Base-by-base conservation (phyloP, 1,140 invertebrate species). In the Glossosoma conforme region DNA sequence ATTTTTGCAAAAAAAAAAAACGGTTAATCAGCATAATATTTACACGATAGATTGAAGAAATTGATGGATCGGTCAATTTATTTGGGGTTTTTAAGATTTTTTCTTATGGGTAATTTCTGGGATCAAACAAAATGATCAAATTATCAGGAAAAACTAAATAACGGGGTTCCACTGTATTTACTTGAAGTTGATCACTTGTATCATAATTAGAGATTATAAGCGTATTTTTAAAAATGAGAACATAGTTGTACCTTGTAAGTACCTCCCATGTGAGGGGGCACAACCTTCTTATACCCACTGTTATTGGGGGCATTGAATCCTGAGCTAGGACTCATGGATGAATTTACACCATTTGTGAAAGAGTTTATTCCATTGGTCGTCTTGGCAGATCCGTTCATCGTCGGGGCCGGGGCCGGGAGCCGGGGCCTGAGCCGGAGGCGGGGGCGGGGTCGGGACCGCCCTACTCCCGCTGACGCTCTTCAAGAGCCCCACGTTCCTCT, bases 221-320 rank as follows among this genome's bases (percentile, higher is more conserved):
- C n/a, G n/a, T n/a, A n/a, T n/a, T n/a, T n/a, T n/a, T n/a, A n/a
- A n/a, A n/a, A n/a, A n/a, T n/a, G n/a, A n/a, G n/a, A n/a, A n/a
- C n/a, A n/a, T n/a, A n/a, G n/a, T 33, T 24, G 9, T 51, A 58
- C 56, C 52, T 58, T 58, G 21, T 54, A 58, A 19, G 43, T 48
- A 11, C 56, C 56, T 51, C 56, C 56, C 38, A 58, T 36, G 17
- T 60, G 54, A 2, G 54, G 54, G 18, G 54, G 50, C 15, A 60
- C 47, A 32, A 60, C 58, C 46, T 50, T 60, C 48, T 54, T 58
- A 52, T 41, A 58, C 19, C 47, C 38, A 33, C 52, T 24, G 33
- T 44, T 51, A 47, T 13, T 53, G 13, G 49, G 25, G 25, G 55
- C 40, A 37, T 46, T 52, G 19, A 5, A 20, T 21, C 37, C 18